phyloP scores from a whole-genome alignment of 2,113 vertebrate genomes.

The Peromyscus maniculatus region DNA sequence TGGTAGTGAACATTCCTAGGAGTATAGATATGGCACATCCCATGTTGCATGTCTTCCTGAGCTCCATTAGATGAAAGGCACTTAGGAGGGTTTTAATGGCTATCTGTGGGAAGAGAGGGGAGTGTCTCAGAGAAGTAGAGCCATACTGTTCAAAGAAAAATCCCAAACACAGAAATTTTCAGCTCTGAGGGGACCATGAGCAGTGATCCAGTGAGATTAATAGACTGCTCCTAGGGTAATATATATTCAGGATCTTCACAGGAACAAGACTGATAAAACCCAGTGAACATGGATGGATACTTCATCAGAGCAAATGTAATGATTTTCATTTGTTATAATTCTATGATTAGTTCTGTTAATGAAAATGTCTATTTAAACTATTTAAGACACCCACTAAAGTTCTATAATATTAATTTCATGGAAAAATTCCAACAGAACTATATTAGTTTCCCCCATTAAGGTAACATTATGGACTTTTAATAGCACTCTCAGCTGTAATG shows the following conservation, averaged over 20 bases:
- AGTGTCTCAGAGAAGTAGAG: conserved; percentile 74
- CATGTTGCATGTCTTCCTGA: neutral
- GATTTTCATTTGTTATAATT: conserved; percentile 87
- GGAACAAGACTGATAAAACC: conserved; percentile 68
- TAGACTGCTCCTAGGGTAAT: neutral
- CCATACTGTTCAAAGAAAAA: conserved; percentile 18
- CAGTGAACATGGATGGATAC: conserved; percentile 71
- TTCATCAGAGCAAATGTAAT: conserved; percentile 81
- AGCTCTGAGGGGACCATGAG: conserved; percentile 32
- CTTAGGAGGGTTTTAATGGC: conserved; percentile 45
- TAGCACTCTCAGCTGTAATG: conserved; percentile 85
- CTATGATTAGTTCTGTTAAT: conserved; percentile 86
- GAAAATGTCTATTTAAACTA: conserved; percentile 86
- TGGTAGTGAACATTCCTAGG: neutral
- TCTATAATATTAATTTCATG: conserved; percentile 86
- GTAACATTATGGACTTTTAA: conserved; percentile 89
- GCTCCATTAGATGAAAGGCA: neutral
- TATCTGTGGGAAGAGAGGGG: neutral
- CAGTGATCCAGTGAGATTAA: conserved; percentile 26
- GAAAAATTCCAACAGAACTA: conserved; percentile 87
- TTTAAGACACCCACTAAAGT: conserved; percentile 81
- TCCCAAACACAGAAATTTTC: conserved; percentile 43
- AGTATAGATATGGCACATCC: neutral
- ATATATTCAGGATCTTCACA: conserved; percentile 64
- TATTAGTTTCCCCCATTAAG: conserved; percentile 86